These are phyloP conservation scores for Butorides virescens DNA, from an alignment of 2,113 vertebrate species.

Conservation along the genomic window DNA sequence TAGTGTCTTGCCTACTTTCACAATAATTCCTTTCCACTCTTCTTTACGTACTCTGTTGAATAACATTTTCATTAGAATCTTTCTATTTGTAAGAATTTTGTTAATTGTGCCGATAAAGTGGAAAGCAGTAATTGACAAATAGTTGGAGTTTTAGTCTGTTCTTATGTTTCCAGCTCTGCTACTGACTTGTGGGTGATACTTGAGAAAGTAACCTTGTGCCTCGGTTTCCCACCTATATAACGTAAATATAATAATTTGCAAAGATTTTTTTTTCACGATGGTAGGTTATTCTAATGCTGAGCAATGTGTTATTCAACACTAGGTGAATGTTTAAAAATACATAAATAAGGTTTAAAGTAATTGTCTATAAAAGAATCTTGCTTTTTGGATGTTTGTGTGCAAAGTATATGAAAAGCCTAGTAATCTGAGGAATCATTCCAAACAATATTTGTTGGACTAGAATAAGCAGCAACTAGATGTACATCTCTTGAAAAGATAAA, in stretches of 20 bases:
- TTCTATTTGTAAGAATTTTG: neutral
- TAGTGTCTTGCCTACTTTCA: neutral
- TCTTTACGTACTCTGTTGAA: neutral
- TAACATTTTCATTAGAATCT: neutral
- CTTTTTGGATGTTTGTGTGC: neutral
- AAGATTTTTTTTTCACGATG: neutral
- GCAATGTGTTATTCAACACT: neutral
- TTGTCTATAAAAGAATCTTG: neutral
- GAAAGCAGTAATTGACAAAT: neutral
- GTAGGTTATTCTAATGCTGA: neutral
- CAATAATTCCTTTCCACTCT: neutral
- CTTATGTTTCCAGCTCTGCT: neutral
- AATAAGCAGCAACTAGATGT: neutral
- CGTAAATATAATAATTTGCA: neutral
- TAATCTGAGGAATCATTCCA: neutral
- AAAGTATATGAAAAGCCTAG: neutral
- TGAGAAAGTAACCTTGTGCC: neutral
- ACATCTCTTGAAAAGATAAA: neutral
- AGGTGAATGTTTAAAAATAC: neutral
- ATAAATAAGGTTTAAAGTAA: neutral
- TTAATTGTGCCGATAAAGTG: neutral
- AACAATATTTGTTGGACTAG: neutral
- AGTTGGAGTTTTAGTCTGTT: neutral
- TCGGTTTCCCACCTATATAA: neutral
- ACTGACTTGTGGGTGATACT: neutral